Conservation (phyloP, 2,113 vertebrate species). For the Neogale vison region DNA sequence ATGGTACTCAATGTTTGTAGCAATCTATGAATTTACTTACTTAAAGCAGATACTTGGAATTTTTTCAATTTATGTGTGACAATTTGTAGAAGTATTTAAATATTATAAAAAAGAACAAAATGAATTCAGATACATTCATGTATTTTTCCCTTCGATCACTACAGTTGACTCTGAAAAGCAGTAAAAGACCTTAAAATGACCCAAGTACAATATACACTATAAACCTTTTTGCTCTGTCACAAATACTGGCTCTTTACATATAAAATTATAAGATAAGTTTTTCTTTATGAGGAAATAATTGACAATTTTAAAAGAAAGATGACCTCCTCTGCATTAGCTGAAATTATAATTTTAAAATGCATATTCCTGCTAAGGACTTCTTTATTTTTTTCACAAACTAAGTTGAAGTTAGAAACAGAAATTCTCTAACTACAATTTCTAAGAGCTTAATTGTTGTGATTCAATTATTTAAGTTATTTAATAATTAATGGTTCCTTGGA, state of each 20-base stretch:
- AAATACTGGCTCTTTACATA: neutral
- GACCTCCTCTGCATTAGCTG: neutral
- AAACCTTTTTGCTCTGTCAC: neutral
- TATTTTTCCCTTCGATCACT: neutral
- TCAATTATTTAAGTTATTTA: conserved; percentile 50
- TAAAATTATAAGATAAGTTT: neutral
- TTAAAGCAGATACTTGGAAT: neutral
- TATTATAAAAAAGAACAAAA: neutral
- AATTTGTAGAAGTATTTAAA: neutral
- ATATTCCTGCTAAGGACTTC: neutral
- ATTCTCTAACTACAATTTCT: neutral
- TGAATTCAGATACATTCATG: neutral
- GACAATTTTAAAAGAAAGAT: neutral
- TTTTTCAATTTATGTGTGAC: neutral
- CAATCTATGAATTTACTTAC: neutral
- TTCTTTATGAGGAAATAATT: neutral
- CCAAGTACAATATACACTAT: neutral
- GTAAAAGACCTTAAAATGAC: neutral
- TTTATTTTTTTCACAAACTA: neutral
- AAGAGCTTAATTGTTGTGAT: neutral
- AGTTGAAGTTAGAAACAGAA: conserved; percentile 21
- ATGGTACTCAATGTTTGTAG: neutral
- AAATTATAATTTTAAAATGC: neutral
- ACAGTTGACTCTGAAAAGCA: neutral
- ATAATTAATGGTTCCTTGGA: neutral